Percentiles rank a stretch among this genome's conserved stretches.
phyloP scores from a whole-genome alignment of 2,888 invertebrate species.

The Helicoverpa assulta region DNA sequence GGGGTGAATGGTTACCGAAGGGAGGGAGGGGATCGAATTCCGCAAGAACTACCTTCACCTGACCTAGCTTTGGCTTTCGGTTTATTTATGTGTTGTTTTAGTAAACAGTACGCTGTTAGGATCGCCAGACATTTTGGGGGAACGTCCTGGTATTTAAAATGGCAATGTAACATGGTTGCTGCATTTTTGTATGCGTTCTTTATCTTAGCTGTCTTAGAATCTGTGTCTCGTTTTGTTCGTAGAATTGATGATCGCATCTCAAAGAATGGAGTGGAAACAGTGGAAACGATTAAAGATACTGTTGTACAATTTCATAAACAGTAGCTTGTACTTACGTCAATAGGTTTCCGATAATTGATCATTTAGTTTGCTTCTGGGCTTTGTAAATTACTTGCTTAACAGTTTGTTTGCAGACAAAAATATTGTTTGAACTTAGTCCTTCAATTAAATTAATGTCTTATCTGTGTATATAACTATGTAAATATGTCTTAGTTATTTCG shows the following conservation, averaged over 20 bases:
- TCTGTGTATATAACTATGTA: no score
- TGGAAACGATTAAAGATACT: neutral
- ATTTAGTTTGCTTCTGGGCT: neutral
- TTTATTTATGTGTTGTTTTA: constrained; percentile 68
- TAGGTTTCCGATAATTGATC: neutral
- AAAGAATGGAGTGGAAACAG: neutral
- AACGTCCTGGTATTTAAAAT: constrained; percentile 41
- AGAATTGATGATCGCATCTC: constrained; percentile 1
- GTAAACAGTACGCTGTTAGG: constrained; percentile 62
- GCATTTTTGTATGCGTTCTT: neutral
- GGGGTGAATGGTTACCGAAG: constrained; percentile 59
- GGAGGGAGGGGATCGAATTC: constrained; percentile 76
- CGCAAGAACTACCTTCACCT: constrained; percentile 81
- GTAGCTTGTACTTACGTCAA: constrained; percentile 1
- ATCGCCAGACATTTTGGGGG: constrained; percentile 40
- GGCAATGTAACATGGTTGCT: constrained; percentile 4
- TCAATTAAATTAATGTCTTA: neutral
- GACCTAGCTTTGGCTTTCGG: constrained; percentile 76
- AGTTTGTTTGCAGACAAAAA: neutral
- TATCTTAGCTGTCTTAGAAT: neutral
- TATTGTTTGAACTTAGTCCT: neutral
- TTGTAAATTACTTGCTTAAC: no score
- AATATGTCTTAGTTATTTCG: neutral
- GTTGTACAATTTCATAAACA: neutral
- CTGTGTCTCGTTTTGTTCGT: neutral